A percentile compares a stretch with the other conserved stretches of the same genome.
These are phyloP conservation scores for Eurosta solidaginis DNA, from an alignment of 1,140 invertebrate species.

Conservation along the genomic window DNA sequence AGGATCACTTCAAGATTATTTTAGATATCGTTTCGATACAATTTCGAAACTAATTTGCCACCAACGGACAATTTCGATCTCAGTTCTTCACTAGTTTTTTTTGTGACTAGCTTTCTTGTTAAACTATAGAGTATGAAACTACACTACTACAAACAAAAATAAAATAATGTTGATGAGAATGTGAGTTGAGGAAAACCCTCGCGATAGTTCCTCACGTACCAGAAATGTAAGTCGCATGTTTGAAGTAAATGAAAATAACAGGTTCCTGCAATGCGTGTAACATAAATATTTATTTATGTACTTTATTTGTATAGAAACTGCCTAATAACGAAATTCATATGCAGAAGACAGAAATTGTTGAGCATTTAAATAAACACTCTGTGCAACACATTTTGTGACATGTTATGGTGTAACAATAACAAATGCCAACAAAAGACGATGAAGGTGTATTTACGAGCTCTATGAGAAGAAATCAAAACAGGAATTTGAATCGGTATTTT, in stretches of 20 bases:
- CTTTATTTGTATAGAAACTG: not conserved
- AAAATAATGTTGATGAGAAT: no score
- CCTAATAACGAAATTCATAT: conserved; percentile 24
- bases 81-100: no score
- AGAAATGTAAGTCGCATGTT: not conserved
- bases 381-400: conserved; percentile 5
- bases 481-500: not conserved
- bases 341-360: not conserved
- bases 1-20: no score
- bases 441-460: not conserved
- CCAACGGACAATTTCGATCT: no score
- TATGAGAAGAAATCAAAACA: not conserved
- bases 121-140: no score
- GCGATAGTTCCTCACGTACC: not conserved
- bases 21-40: no score
- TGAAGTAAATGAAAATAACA: not conserved
- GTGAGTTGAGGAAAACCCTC: not conserved
- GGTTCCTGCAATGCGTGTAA: not conserved
- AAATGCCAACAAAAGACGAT: not conserved
- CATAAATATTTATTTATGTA: not conserved
- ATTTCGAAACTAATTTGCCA: no score
- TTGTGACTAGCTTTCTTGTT: no score
- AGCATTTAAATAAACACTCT: conserved; percentile 26
- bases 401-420: not conserved
- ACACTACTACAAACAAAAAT: no score